Base-by-base conservation (phyloP, 2,113 vertebrate species). In the Ascaphus truei region DNA sequence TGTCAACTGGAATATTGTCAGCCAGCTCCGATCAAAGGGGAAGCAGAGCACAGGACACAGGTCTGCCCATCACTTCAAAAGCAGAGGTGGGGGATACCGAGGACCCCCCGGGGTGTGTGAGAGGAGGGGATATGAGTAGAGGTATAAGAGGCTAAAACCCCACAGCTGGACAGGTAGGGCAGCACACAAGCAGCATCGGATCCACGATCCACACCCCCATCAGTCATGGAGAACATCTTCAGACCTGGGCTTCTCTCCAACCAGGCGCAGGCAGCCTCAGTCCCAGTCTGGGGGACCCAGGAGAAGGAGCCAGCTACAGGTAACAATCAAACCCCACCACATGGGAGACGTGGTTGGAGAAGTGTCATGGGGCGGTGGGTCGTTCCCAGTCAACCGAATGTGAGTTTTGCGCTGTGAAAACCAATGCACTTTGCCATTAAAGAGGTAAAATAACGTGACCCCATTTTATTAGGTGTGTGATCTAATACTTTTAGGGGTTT, bases 181-280 rank as follows among this genome's bases (percentile, higher is more conserved):
- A 53, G 12, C 15, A 53, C 1, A 58, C 9, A 23, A 23, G 15
- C 62, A 39, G 7, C 29, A n/a, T 4, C n/a, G 36, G 18, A 5
- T n/a, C n/a, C n/a, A n/a, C 18, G 8, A 2, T 7, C 13, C 9
- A 48, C 30, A 20, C 1, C 22, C 16, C 1, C 9, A n/a, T n/a
- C n/a, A n/a, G n/a, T n/a, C n/a, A 68, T 68, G 65, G 65, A 68
- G 43, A 58, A 26, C 13, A 20, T 36, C 1, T 26, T 58, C 18
- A 26, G 18, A 34, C 33, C 53, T 1, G 52, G 31, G 3, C 34
- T 26, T 23, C 53, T 15, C 53, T 9, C 39, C 3, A 33, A 2
- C 15, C 12, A 12, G 13, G 43, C 20, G 9, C 18, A 22, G 13
- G 7, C 22, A 57, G 12, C 41, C 3, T 27, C 62, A 15, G 22